A percentile compares a stretch with the other conserved stretches of the same genome.
Conservation (phyloP, 2,888 invertebrate genomes). For the Phymatocera aterrima region DNA sequence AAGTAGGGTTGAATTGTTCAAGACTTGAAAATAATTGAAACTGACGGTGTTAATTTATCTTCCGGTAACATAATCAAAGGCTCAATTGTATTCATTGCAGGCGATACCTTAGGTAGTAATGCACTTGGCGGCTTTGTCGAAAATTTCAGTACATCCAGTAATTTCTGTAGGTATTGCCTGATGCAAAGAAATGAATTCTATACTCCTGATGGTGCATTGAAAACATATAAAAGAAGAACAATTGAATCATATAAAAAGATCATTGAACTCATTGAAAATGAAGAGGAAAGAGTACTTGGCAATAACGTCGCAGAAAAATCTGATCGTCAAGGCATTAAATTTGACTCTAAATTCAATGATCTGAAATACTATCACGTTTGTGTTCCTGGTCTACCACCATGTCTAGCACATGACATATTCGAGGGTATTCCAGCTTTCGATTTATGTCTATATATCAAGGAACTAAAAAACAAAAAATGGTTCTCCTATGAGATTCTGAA, state of each 20-base stretch:
- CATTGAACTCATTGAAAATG: neutral
- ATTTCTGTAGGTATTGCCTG: constrained; percentile 57
- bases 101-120: constrained; percentile 57
- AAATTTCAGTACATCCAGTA: constrained; percentile 51
- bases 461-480: constrained; percentile 51
- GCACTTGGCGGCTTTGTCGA: constrained; percentile 55
- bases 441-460: constrained; percentile 54
- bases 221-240: constrained; percentile 18
- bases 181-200: constrained; percentile 47
- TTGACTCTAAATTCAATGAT: constrained; percentile 57
- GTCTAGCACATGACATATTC: constrained; percentile 61
- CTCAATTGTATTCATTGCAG: constrained; percentile 52
- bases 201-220: constrained; percentile 17
- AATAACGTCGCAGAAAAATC: constrained; percentile 12
- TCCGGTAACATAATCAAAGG: constrained; percentile 49
- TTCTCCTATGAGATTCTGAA: constrained; percentile 39
- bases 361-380: constrained; percentile 59
- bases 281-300: neutral
- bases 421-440: constrained; percentile 58
- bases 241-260: constrained; percentile 28
- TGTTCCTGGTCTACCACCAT: constrained; percentile 59
- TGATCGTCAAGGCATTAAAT: constrained; percentile 55
- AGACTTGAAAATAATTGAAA: constrained; percentile 52
- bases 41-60: constrained; percentile 45
- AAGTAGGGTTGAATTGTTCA: constrained; percentile 51